Base-by-base conservation (phyloP, 2,888 invertebrate genomes). In the Drosophila rubida region DNA sequence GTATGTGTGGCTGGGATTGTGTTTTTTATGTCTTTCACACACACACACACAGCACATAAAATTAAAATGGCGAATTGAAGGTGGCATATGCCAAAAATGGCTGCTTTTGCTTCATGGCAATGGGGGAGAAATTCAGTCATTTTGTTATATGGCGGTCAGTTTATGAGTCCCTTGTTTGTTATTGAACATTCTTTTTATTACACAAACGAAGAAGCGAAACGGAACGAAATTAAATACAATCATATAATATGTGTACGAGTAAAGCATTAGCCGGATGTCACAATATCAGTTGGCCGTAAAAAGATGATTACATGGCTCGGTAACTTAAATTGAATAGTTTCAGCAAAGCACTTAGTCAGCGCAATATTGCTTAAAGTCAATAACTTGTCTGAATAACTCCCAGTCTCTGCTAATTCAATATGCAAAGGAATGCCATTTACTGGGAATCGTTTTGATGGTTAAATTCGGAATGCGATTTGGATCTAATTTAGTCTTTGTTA, bases 11-110 rank as follows among this genome's bases (percentile, higher is more conserved):
- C 39, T 49, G 46, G 55, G 23, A 72, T 79, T 66, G 60, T 70
- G 54, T 67, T 75, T 73, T 72, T 68, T 85, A 64, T 66, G 67
- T 57, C 69, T 63, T 48, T 49, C 46, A 58, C 50, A 46, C 39
- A 53, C 51, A 50, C 30, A 46, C 7, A 51, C 14, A 46, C 5
- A 32, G 16, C 45, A 46, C 61, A 65, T 63, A 65, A 80, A 71
- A 77, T 82, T 72, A 71, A 73, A 76, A 72, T 63, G 68, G 67
- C 54, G 62, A 65, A 70, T 69, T 64, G 69, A 46, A 53, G 58
- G 54, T 78, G 88, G 69, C 82, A 85, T 81, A 69, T 82, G 86
- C 63, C 79, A 75, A 63, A 71, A 71, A 68, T 63, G 23, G 25
- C 58, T 55, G 54, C 45, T 37, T 23, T 30, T 13, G 22, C 32